Base-by-base conservation (phyloP, 2,113 vertebrate species). In the Saccopteryx bilineata region DNA sequence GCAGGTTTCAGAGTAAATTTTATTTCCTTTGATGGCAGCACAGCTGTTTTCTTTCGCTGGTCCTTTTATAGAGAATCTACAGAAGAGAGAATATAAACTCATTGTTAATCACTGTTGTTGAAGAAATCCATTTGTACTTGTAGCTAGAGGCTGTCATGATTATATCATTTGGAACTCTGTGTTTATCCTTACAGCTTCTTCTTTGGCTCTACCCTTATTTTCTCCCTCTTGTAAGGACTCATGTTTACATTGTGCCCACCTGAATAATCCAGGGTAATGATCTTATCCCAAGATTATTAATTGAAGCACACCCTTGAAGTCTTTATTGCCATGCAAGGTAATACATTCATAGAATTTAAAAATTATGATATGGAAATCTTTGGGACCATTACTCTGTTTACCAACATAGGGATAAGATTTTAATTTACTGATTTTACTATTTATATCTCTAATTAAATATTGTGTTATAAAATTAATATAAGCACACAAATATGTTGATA, bases 1-100 rank as follows among this genome's bases (percentile, higher is more conserved):
- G 61, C 96, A 97, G 48, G 61, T 72, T 95, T 95, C 95, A 81
- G 95, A 97, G 68, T 95, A 95, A 71, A 95, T 65, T 89, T 69
- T 87, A 0, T 85, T 89, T 63, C 39, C 84, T 12, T 93, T 95
- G 63, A 15, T 48, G 17, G 92, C 54, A 76, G 83, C 96, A 89
- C 95, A 97, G 61, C 93, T 96, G 13, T 85, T 75, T 82, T 91
- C 66, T 18, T 24, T 24, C 13, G 69, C 63, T 72, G 82, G 78
- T 17, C 90, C 88, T 54, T 90, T 87, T 90, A 91, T 75, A 18
- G 56, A 18, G 48, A 96, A 87, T 61, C 93, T 94, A 39, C 21
- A 39, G 28, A 21, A 39, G 18, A 65, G 19, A 76, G 7, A 8
- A 87, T n/a, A 50, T n/a, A 50, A 82, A 76, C 26, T 17, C 0